Base-by-base conservation (phyloP, 2,888 invertebrate genomes). In the Thera obeliscata region DNA sequence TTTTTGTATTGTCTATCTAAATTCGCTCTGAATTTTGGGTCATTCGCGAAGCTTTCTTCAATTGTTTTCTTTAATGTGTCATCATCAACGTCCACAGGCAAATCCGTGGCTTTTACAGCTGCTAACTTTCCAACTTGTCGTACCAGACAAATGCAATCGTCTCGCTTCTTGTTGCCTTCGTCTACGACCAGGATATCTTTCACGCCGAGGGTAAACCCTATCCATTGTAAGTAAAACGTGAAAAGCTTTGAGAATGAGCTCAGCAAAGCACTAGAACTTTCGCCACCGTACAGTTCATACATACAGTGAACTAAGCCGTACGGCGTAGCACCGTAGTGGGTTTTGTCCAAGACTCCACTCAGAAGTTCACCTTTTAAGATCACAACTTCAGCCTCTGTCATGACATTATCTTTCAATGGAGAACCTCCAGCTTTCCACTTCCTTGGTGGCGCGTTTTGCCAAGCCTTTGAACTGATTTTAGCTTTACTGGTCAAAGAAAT, bases 191-290 rank as follows among this genome's bases (percentile, higher is more conserved):
- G 89, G 90, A 99, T 99, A 88, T 99, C 99, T 81, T 97, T 96
- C 0, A 99, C 97, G 43, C 99, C 99, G 35, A 99, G 94, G 0
- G 99, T 98, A 83, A 99, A 99, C 3, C 99, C 99, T 79, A 96
- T 95, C 85, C 95, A 95, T 92, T 99, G 98, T 2, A 99, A 94
- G 84, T 96, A 98, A 69, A 95, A 95, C 8, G 98, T 98, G 83
- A 99, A 99, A 0, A 99, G 93, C 87, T 98, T 97, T 0, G 98
- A 98, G 79, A 99, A 96, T 2, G 98, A 96, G 66, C 98, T 98
- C 8, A 99, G 90, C 52, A 99, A 86, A 61, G 95, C 95, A 57
- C 96, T 96, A 0, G 99, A 98, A 71, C 96, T 96, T 35, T 94
- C 94, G 0, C 98, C 98, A 0, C 99, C 99, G 88, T 99, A 99